These are phyloP conservation scores for Triplophysa bombifrons DNA, from an alignment of 2,797 vertebrate genomes.

Conservation along the genomic window DNA sequence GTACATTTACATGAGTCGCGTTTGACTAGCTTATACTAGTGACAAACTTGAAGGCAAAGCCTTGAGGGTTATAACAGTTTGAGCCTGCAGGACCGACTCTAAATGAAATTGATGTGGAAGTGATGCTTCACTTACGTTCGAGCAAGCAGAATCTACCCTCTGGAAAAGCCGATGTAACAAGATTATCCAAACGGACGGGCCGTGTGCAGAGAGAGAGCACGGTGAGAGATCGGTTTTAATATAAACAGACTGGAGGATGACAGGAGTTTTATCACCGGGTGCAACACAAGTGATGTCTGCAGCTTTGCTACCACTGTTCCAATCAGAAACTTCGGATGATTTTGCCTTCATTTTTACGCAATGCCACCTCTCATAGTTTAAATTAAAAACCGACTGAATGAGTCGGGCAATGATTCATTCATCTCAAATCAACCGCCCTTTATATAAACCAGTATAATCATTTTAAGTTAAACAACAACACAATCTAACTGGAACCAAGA, in stretches of 20 bases:
- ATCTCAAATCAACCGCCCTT: neutral
- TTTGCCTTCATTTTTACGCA: slow-evolving; percentile 18
- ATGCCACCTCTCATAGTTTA: slow-evolving; percentile 7
- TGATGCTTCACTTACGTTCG: slow-evolving; percentile 33
- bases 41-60: neutral
- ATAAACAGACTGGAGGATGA: slow-evolving; percentile 6
- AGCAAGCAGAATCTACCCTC: slow-evolving; percentile 49
- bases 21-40: slow-evolving; percentile 10
- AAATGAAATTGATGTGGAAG: slow-evolving; percentile 54
- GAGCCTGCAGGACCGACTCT: slow-evolving; percentile 37
- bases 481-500: neutral
- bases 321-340: neutral
- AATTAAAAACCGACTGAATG: slow-evolving; percentile 13
- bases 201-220: slow-evolving; percentile 12
- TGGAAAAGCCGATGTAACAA: slow-evolving; percentile 42
- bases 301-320: neutral
- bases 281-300: neutral
- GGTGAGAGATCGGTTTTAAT: slow-evolving; percentile 37
- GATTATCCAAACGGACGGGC: slow-evolving; percentile 46
- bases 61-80: slow-evolving; percentile 29
- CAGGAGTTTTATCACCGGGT: slow-evolving; percentile 12
- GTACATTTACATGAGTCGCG: neutral
- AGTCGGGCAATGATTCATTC: slow-evolving; percentile 15
- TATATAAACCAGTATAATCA: slow-evolving; percentile 11
- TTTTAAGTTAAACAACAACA: slow-evolving; percentile 7